Base-by-base conservation (phyloP, 2,888 invertebrate species). In the Ptycholaimellus sp. region DNA sequence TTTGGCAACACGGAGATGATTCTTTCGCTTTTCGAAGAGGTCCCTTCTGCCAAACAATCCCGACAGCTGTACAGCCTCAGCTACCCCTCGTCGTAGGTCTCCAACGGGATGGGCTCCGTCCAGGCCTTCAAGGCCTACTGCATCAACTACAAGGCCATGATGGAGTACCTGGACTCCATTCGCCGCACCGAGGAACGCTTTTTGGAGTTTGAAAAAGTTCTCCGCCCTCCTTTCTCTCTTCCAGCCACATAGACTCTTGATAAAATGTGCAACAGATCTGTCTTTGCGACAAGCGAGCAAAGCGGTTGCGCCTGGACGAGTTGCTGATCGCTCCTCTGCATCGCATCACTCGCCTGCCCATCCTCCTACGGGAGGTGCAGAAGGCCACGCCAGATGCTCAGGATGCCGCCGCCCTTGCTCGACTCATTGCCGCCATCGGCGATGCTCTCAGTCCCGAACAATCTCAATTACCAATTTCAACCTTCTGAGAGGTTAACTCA, bases 91-190 rank as follows among this genome's bases (percentile, higher is more conserved):
- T n/a, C 52, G n/a, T n/a, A 63, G 61, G 64, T 64, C 47, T 56
- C 60, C 23, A 65, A 64, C 47, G 65, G 64, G 14, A 56, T 61
- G 21, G 60, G 62, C 14, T 55, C 54, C 5, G 52, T 57, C 21
- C 51, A 51, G n/a, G 69, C 70, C 14, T 71, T 69, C 49, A 70
- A 71, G 49, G 65, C 68, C 13, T 71, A 71, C 51, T 70, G 70
- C 42, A 63, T 71, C 42, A 71, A 71, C 55, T 71, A 71, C 55
- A 68, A 69, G 33, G 56, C 51, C 63, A 69, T 56, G 63, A 59
- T 71, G 40, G 68, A 67, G 45, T 70, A 71, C 52, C 56, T 71
- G 45, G 70, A 70, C 46, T 66, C 66, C 3, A 55, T 71, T 14
- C 51, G 70, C 34, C 59, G 68, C 44, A 66, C 67, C 44, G 63